A percentile compares a stretch with the other conserved stretches of the same genome.
Evolutionary conservation across 2,888 invertebrate genomes (phyloP).

Genomic region (Caenorhabditis sp.): DNA sequence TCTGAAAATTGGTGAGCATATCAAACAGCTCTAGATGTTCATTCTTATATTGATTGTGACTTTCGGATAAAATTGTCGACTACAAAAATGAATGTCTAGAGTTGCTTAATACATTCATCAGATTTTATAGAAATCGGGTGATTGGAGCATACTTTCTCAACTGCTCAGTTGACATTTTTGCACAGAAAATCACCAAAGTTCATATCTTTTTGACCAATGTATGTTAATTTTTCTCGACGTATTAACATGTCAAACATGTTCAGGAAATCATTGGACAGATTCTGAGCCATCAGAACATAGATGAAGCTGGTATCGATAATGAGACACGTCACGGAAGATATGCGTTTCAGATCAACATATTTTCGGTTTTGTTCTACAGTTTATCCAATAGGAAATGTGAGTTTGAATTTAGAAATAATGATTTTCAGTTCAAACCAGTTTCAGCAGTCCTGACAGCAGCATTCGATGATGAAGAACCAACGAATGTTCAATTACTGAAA

Average conservation of each 20-base stretch:
- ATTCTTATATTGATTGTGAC: too few species aligned
- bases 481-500: constrained; percentile 58
- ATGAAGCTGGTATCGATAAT: constrained; percentile 36
- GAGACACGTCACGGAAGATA: constrained; percentile 24
- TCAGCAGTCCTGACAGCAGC: background rate
- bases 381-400: constrained; percentile 32
- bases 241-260: background rate
- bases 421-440: background rate
- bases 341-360: constrained; percentile 69
- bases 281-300: constrained; percentile 32
- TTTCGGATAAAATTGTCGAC: too few species aligned
- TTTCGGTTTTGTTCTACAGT: constrained; percentile 65
- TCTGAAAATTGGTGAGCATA: too few species aligned
- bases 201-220: too few species aligned
- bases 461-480: constrained; percentile 48
- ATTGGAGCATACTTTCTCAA: too few species aligned
- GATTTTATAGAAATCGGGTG: too few species aligned
- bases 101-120: too few species aligned
- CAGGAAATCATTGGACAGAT: constrained; percentile 49
- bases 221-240: background rate
- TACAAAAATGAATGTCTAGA: too few species aligned
- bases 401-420: background rate
- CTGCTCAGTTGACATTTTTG: too few species aligned
- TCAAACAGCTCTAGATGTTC: too few species aligned
- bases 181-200: too few species aligned